Conservation (phyloP, 1,140 invertebrate species). For the Drosophila sturtevanti region DNA sequence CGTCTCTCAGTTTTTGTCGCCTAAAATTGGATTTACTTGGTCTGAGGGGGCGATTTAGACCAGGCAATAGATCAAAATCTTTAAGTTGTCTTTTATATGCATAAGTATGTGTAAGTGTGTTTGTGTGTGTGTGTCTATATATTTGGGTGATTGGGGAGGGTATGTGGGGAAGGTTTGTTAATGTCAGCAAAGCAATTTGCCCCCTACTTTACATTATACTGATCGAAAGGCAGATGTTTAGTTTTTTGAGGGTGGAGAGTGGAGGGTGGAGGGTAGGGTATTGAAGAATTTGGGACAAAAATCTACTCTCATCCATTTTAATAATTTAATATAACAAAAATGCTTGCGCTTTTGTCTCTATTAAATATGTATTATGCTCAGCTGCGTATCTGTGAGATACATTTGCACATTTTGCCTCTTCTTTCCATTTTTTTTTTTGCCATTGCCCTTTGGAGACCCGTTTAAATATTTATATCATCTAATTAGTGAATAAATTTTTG, state of each 20-base stretch:
- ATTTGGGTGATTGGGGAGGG: not conserved
- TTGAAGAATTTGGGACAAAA: not conserved
- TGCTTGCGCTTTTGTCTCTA: conserved; percentile 28
- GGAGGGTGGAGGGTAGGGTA: not conserved
- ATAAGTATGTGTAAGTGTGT: not conserved
- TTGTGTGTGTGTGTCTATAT: not conserved
- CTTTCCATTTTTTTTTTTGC: conserved; percentile 39
- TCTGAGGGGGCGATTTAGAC: conserved; percentile 35
- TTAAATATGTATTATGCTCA: conserved; percentile 60
- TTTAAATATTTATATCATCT: conserved; percentile 68
- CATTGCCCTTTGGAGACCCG: conserved; percentile 11
- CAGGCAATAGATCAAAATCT: conserved; percentile 55
- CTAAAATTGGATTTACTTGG: conserved; percentile 59
- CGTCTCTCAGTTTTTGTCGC: conserved; percentile 20
- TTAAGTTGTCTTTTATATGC: conserved; percentile 5
- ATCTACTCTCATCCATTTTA: conserved; percentile 29
- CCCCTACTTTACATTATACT: not conserved
- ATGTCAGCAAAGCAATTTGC: conserved; percentile 17
- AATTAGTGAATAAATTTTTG: conserved; percentile 51
- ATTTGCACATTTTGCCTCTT: too few relatives aligned
- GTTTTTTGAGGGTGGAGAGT: too few relatives aligned
- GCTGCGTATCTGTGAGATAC: conserved; percentile 54
- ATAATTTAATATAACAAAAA: conserved; percentile 54
- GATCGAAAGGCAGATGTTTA: not conserved
- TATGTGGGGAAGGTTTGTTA: not conserved